Evolutionary conservation across 1,140 invertebrate species (phyloP), one percentile per base, ranked within the genome.

Genomic region (Macrobrachium rosenbergii): DNA sequence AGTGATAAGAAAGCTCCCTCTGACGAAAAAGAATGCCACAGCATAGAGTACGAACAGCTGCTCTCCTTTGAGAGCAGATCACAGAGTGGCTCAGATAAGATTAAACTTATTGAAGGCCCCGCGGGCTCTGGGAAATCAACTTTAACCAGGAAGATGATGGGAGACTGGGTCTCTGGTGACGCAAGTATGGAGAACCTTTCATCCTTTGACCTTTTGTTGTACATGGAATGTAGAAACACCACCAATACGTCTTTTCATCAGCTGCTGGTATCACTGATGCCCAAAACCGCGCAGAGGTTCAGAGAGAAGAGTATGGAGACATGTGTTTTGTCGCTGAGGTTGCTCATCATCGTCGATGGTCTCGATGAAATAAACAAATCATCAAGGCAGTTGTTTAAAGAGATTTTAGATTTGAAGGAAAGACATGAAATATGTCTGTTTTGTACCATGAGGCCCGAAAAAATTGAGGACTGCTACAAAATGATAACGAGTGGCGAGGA

Each of bases 171-270:
- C n/a, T n/a, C 58, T 8, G 72, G 82, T 12, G 43, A 19, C 14
- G 59, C 28, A 19, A 62, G 21, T 17, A 83, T 83, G 14, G 59
- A 59, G 5, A 59, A 11, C 17, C 82, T 83, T 8, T 45, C 59
- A 16, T n/a, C 37, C 21, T 83, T 63, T 23, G 12, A 83, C 14
- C 19, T 83, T 14, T 2, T 83, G 3, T 58, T 83, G 0, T 63
- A 62, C 37, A 75, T 62, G 10, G 82, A 83, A 43, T 83, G 82
- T 58, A 83, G 82, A 62, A 76, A 83, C 43, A 69, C 72, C 6
- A 16, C 14, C 43, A 45, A 76, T 60, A 60, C 11, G 0, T 60
- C 69, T 83, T 59, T 83, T 14, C n/a, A 23, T 17, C 58, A 83
- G 28, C 69, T 83, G 10, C 8, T 83, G 8, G 23, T 11, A n/a